Percentiles rank a stretch among this genome's conserved stretches.
Conservation (phyloP, 2,113 vertebrate species). For the Phylloscopus trochilus region DNA sequence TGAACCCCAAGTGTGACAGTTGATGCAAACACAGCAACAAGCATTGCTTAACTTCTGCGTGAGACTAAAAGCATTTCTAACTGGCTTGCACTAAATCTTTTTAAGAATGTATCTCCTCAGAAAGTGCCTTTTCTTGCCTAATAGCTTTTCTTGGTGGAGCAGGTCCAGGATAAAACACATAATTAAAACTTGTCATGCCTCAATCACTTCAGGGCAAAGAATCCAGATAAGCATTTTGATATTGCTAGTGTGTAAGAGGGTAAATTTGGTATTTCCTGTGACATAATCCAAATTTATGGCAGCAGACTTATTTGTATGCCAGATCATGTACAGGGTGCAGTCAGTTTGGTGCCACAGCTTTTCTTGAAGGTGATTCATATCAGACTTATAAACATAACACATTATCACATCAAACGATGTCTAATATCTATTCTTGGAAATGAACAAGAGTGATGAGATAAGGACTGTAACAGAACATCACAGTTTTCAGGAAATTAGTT, state of each 20-base stretch:
- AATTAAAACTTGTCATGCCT: background rate
- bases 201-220: constrained; percentile 10
- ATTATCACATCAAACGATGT: constrained; percentile 38
- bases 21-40: background rate
- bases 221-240: background rate
- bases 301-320: background rate
- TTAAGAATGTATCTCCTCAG: background rate
- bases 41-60: background rate
- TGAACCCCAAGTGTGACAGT: background rate
- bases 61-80: background rate
- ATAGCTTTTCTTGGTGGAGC: background rate
- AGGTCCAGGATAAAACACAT: background rate
- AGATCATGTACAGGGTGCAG: background rate
- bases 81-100: background rate
- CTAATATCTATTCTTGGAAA: constrained; percentile 47
- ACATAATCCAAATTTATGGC: constrained; percentile 1
- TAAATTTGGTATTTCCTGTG: constrained; percentile 34
- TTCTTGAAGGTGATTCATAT: constrained; percentile 40
- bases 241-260: background rate
- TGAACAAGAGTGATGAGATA: constrained; percentile 29
- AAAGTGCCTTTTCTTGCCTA: background rate
- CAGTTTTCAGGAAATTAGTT: constrained; percentile 27
- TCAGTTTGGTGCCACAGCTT: constrained; percentile 23
- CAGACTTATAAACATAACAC: background rate
- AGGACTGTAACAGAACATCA: background rate